Percentiles rank a stretch among this genome's conserved stretches.
Conservation (phyloP, 2,888 invertebrate genomes). For the Asteroscopus sphinx region DNA sequence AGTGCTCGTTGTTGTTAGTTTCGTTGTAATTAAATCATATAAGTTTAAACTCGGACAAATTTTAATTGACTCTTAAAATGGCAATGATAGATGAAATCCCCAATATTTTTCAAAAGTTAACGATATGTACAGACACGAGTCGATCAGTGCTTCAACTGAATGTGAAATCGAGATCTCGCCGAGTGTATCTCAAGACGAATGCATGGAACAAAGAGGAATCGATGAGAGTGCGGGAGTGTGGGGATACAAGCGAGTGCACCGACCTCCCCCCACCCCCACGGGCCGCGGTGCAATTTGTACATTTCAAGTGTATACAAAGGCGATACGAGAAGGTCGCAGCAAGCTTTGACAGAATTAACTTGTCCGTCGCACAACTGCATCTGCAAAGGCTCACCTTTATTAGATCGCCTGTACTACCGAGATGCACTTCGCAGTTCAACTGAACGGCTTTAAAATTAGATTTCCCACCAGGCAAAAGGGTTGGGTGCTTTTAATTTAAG, state of each 20-base stretch:
- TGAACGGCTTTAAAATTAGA: constrained; percentile 22
- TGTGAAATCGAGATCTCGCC: constrained; percentile 84
- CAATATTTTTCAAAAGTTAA: constrained; percentile 1
- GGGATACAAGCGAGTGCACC: constrained; percentile 81
- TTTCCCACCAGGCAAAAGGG: constrained; percentile 13
- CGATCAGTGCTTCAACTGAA: constrained; percentile 73
- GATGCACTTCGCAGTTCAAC: constrained; percentile 46
- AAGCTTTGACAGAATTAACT: constrained; percentile 90
- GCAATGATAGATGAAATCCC: constrained; percentile 1
- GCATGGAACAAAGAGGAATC: constrained; percentile 88
- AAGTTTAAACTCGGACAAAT: no score
- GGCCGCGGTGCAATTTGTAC: constrained; percentile 89
- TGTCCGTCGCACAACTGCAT: constrained; percentile 82
- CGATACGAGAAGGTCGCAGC: constrained; percentile 86
- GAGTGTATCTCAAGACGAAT: constrained; percentile 87
- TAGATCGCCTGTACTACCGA: constrained; percentile 74
- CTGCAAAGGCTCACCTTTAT: constrained; percentile 83
- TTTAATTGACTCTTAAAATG: neutral
- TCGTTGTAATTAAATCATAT: no score
- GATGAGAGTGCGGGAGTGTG: constrained; percentile 82
- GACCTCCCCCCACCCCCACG: constrained; percentile 81
- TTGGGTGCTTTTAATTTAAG: neutral
- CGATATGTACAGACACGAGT: constrained; percentile 56
- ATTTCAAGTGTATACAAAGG: constrained; percentile 90
- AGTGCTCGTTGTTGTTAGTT: no score